phyloP scores from a whole-genome alignment of 2,888 invertebrate species.

The Syrista parreyssii region DNA sequence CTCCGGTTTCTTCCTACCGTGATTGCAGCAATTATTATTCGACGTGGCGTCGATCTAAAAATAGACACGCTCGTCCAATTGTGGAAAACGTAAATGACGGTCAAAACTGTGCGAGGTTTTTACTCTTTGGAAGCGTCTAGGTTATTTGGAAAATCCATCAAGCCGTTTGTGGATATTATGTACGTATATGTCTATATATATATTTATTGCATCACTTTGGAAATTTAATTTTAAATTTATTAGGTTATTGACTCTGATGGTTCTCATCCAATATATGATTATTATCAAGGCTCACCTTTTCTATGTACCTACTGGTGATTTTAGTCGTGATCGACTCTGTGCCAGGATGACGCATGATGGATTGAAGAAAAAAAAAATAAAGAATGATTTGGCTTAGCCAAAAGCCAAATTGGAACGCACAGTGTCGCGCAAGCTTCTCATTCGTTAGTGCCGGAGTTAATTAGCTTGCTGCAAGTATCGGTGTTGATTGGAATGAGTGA shows the following conservation, averaged over 20 bases:
- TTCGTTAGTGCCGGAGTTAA: conserved; percentile 39
- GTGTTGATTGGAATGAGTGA: neutral
- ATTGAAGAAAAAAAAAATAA: neutral
- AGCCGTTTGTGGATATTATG: too few relatives aligned
- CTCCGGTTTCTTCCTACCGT: conserved; percentile 33
- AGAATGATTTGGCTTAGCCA: conserved; percentile 33
- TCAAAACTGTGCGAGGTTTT: neutral
- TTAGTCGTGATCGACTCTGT: conserved; percentile 17
- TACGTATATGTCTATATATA: too few relatives aligned
- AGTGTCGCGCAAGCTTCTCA: conserved; percentile 39
- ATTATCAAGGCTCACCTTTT: neutral
- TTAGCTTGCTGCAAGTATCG: conserved; percentile 19
- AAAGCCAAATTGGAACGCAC: conserved; percentile 41
- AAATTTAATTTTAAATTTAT: neutral
- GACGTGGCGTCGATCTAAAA: conserved; percentile 23
- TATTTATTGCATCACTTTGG: neutral
- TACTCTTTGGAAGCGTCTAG: neutral
- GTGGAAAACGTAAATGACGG: conserved; percentile 18
- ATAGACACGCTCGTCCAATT: conserved; percentile 29
- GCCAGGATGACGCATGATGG: conserved; percentile 12
- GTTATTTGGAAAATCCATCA: too few relatives aligned
- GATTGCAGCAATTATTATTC: conserved; percentile 38
- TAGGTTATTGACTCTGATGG: neutral
- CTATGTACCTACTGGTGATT: conserved; percentile 12
- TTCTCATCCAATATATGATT: neutral